Percentiles rank a stretch among this genome's conserved stretches.
phyloP scores from a whole-genome alignment of 2,888 invertebrate species.

The Ypsolopha sequella region DNA sequence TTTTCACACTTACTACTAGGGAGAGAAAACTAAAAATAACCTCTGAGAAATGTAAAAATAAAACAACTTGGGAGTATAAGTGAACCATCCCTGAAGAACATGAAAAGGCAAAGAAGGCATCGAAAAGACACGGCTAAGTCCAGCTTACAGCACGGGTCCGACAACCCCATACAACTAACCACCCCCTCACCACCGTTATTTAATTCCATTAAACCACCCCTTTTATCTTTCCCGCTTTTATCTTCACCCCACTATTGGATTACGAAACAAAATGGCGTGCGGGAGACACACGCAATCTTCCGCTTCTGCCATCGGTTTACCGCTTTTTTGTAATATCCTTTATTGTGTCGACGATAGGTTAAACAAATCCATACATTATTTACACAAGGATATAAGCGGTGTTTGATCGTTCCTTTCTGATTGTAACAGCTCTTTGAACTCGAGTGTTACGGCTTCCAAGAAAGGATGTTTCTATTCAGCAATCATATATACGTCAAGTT shows the following conservation, averaged over 20 bases:
- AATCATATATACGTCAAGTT: no score
- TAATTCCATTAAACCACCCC: conserved; percentile 69
- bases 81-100: no score
- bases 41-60: no score
- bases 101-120: not conserved
- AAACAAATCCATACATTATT: no score
- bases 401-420: not conserved
- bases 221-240: conserved; percentile 64
- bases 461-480: no score
- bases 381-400: not conserved
- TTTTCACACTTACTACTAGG: no score
- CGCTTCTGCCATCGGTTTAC: conserved; percentile 39
- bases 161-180: not conserved
- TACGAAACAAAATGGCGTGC: conserved; percentile 60
- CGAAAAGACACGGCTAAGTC: not conserved
- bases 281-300: conserved; percentile 61
- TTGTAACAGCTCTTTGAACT: not conserved
- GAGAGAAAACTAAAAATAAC: no score
- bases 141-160: not conserved
- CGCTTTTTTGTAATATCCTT: conserved; percentile 33
- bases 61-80: no score
- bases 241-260: conserved; percentile 63
- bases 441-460: no score
- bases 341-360: no score
- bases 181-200: conserved; percentile 39